These are phyloP conservation scores for Potamarius usumacintae DNA, from an alignment of 2,113 vertebrate species.

Conservation along the genomic window DNA sequence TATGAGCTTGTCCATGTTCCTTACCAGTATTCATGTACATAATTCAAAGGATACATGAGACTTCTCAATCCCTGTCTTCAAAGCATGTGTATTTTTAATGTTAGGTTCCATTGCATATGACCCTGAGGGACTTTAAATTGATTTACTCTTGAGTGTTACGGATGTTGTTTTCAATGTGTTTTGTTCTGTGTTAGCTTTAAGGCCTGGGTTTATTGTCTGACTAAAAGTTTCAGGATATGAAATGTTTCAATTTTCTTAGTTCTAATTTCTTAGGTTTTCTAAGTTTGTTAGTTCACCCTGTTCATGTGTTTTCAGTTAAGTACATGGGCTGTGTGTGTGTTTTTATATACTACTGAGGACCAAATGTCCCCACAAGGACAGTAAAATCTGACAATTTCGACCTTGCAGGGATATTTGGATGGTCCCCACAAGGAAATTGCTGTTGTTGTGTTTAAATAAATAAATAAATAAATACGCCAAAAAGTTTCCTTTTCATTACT, in stretches of 20 bases:
- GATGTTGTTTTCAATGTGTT: neutral
- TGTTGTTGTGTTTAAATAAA: too few relatives aligned
- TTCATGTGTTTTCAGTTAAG: neutral
- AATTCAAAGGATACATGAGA: neutral
- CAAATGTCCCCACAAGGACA: too few relatives aligned
- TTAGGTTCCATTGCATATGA: neutral
- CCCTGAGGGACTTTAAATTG: neutral
- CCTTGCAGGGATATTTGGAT: too few relatives aligned
- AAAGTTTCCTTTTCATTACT: too few relatives aligned
- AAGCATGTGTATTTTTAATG: neutral
- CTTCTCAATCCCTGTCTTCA: neutral
- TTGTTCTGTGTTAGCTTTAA: neutral
- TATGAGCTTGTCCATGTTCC: neutral
- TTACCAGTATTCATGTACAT: neutral
- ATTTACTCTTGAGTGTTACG: neutral
- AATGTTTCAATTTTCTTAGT: neutral
- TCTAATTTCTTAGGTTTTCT: neutral
- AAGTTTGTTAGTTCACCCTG: neutral
- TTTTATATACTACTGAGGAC: neutral
- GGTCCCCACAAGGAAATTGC: too few relatives aligned
- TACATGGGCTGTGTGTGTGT: neutral
- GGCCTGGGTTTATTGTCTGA: neutral
- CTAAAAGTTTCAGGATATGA: neutral
- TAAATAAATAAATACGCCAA: too few relatives aligned
- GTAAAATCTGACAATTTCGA: too few relatives aligned